Base-by-base conservation (phyloP, 2,113 vertebrate species). In the Pterocles orientalis region DNA sequence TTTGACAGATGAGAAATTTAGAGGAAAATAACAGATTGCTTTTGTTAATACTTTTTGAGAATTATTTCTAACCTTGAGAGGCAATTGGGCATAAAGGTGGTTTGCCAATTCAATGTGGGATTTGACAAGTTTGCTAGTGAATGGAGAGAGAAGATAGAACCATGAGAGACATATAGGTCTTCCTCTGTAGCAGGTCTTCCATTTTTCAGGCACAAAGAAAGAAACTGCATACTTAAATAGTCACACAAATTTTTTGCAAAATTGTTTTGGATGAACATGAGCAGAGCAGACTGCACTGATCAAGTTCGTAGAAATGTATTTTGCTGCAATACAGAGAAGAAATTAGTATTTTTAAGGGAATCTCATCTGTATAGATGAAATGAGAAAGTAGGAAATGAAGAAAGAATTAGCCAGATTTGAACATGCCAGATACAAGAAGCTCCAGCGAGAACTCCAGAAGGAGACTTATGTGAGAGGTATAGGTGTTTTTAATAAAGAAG, bases 31-130 rank as follows among this genome's bases (percentile, higher is more conserved):
- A 86, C 58, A 92, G 62, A 95, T 73, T 88, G 83, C 58, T 94
- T 94, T 94, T 92, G 71, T 91, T 88, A 95, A 88, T 90, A 72
- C 54, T 92, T 94, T 77, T 88, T 92, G 83, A 83, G 64, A 95
- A 96, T 95, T 88, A 77, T 72, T 94, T 91, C 76, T 88, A 95
- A 88, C 93, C 58, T 92, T 86, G 34, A 92, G 62, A 77, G 33
- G 39, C 91, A 90, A 68, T 16, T 83, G 58, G n/a, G 62, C 48
- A 72, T 79, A 94, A 94, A 95, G 82, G 50, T 88, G 93, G 51
- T 82, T 84, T 92, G 65, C 85, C 78, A 75, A 29, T 95, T 90
- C 73, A 84, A 0, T 41, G 56, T 48, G 48, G 62, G 54, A 65
- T 94, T 90, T 96, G 66, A 88, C 86, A 95, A 95, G 86, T 82